Base-by-base conservation (phyloP, 2,113 vertebrate species). In the Aspidoscelis tigris region DNA sequence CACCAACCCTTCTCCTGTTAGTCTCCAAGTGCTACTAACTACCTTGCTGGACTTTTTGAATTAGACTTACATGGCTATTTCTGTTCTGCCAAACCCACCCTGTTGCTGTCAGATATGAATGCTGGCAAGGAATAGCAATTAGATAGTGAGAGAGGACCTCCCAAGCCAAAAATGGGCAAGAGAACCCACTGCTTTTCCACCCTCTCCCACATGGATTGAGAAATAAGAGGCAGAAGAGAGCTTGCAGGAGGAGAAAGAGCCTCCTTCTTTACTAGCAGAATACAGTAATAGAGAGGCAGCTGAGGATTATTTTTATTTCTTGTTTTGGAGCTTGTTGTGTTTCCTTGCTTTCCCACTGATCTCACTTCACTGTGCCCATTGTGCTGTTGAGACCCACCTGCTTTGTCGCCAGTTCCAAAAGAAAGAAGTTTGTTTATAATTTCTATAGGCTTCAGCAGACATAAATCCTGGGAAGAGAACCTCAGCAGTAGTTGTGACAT, bases 381-480 rank as follows among this genome's bases (percentile, higher is more conserved):
- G 24, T 12, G 22, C 82, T 80, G 14, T 58, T 39, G 70, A 86
- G 76, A 21, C 22, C 20, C 71, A 84, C 86, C 83, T 80, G 53
- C 47, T 0, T 58, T 88, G 88, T 88, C 92, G 89, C 66, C 44
- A 2, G 53, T 92, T 90, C 92, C 84, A 92, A 89, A 87, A 88
- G 88, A 84, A 86, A 89, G 95, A 94, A 14, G 10, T 33, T 39
- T 33, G 12, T 39, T 4, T 70, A 39, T 70, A 14, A 39, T 39
- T 95, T 95, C 3, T 93, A 50, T 90, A 87, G 88, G 93, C 86
- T 86, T 12, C 76, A 93, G 90, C 78, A 39, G 79, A 85, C 78
- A 88, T 95, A 94, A 95, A 96, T 96, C 93, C 93, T 87, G 87
- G 84, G 83, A 20, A 53, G 7, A 76, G 79, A 88, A 80, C 83